Evolutionary conservation across 2,113 vertebrate genomes (phyloP), one percentile per base, ranked within the genome.

Genomic region (Seriola aureovittata): DNA sequence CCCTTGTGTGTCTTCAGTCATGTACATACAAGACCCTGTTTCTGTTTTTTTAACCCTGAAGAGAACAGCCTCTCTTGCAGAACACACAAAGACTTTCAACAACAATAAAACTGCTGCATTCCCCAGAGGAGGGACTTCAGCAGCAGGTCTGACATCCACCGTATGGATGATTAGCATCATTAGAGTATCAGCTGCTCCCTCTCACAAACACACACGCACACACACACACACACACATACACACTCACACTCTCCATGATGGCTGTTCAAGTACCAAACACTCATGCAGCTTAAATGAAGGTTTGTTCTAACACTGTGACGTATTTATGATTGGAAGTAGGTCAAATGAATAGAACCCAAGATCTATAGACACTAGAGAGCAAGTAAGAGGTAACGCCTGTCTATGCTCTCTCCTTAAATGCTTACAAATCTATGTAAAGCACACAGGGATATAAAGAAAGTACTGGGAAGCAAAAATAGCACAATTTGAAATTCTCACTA

Each of bases 131-230:
- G 25, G 59, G 48, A 54, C 81, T 85, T 80, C 73, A 80, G 77
- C 81, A 71, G 85, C 84, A 81, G 78, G 69, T 78, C 85, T 85
- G 89, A 90, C 84, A 91, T 83, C 86, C 71, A 38, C 81, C 74
- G 71, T 91, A 81, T 90, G 84, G 85, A 85, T 82, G 84, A 92
- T 94, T 91, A 91, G 84, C 86, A 82, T 87, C 85, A 90, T 93
- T 92, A 89, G 84, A 74, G 87, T 80, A 85, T 90, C 90, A 87
- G 78, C 86, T 92, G 85, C 82, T 86, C 86, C 40, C 79, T 59
- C 85, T 84, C 78, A 62, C 75, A 23, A 23, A 23, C 23, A 23
- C 23, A 23, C 23, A 23, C 23, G 1, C 36, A 63, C 25, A 50
- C 69, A 54, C 48, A 74, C 55, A 80, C 70, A 73, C 79, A 75